These are phyloP conservation scores for Panthera uncia DNA, from an alignment of 2,113 vertebrate genomes.

Conservation along the genomic window DNA sequence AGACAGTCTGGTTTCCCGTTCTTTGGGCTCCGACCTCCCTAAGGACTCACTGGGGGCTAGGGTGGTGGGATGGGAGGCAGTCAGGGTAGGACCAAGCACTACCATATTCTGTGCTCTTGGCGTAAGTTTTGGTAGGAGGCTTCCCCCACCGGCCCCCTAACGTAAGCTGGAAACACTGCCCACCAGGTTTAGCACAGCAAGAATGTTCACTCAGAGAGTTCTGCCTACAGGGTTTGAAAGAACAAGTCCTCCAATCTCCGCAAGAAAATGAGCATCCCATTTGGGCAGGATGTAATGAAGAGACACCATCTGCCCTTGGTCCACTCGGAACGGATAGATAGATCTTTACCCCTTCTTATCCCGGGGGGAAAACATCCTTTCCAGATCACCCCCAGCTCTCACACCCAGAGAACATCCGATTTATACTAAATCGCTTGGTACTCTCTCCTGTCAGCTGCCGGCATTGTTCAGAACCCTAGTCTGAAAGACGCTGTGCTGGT, in stretches of 20 bases:
- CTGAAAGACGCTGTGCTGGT: neutral
- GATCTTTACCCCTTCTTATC: neutral
- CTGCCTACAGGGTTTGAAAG: constrained; percentile 35
- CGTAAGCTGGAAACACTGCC: neutral
- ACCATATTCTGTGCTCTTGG: neutral
- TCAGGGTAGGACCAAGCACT: too few relatives aligned
- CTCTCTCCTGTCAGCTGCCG: neutral
- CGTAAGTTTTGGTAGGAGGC: neutral
- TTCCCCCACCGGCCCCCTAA: neutral
- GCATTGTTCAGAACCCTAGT: neutral
- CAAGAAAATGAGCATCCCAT: constrained; percentile 28
- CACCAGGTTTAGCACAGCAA: neutral
- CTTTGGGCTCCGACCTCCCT: neutral
- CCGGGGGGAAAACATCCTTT: neutral
- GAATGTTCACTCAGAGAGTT: constrained; percentile 3
- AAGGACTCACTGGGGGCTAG: neutral
- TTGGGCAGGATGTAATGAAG: neutral
- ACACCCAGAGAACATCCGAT: neutral
- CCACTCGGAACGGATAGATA: neutral
- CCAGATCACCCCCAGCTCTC: neutral
- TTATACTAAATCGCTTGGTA: neutral
- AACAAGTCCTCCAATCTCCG: constrained; percentile 52
- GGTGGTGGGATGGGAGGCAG: neutral
- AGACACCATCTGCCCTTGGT: constrained; percentile 29
- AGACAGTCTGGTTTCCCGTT: neutral